Evolutionary conservation across 2,888 invertebrate species (phyloP).

Genomic region (Hemaris fuciformis): DNA sequence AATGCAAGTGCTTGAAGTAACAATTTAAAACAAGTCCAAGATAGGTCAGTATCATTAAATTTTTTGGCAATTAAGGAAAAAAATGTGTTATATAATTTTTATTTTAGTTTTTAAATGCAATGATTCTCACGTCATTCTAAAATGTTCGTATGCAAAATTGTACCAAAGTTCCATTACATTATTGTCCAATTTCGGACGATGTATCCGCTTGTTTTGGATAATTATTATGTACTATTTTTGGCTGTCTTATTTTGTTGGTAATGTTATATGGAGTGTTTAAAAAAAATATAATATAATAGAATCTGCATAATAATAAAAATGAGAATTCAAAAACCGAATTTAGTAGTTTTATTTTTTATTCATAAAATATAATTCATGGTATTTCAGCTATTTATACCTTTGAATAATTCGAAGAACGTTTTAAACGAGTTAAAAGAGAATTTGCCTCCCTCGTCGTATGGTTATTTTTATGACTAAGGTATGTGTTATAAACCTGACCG

Average conservation of each 20-base stretch:
- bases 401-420: too few relatives aligned
- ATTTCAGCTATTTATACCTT: neutral
- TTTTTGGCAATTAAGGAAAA: neutral
- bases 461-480: too few relatives aligned
- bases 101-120: neutral
- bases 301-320: slow-evolving; percentile 57
- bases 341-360: slow-evolving; percentile 30
- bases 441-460: too few relatives aligned
- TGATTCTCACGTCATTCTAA: neutral
- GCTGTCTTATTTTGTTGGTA: slow-evolving; percentile 67
- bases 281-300: slow-evolving; percentile 46
- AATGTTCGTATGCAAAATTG: neutral
- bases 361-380: too few relatives aligned
- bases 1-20: too few relatives aligned
- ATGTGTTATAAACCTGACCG: too few relatives aligned
- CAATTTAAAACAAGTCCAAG: too few relatives aligned
- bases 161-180: slow-evolving; percentile 2
- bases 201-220: neutral
- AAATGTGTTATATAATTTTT: neutral
- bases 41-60: neutral
- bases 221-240: slow-evolving; percentile 32
- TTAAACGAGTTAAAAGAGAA: too few relatives aligned
- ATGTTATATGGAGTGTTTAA: slow-evolving; percentile 74
- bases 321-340: slow-evolving; percentile 67
- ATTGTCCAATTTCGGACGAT: neutral